Base-by-base conservation (phyloP, 2,113 vertebrate species). In the Burhinus oedicnemus region DNA sequence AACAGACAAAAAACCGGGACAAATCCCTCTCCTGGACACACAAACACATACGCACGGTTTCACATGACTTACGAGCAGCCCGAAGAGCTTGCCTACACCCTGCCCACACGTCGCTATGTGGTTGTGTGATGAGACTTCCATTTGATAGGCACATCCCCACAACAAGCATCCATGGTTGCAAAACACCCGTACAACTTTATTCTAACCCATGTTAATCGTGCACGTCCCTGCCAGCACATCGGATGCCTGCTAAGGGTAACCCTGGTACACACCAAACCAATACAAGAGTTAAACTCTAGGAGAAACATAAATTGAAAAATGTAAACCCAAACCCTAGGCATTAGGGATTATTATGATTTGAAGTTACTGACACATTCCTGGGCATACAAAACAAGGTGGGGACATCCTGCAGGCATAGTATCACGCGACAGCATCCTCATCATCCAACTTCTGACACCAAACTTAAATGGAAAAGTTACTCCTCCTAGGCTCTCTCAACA, bases 51-150 rank as follows among this genome's bases (percentile, higher is more conserved):
- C 51, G 81, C 0, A 15, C 9, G 40, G 76, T 68, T 93, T 85
- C 74, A 97, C 27, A 5, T 68, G 92, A 93, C 95, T 93, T 95
- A 60, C 42, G 87, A 96, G 61, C 22, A 83, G 82, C 83, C 79
- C 52, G 26, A 68, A 90, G 81, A 86, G 86, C 79, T 81, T 84
- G 52, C 36, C 70, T 17, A 6, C 68, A 95, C 68, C 83, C 82
- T 8, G 68, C 93, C 93, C 79, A 87, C 87, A 58, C 32, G 27
- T 79, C 95, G 70, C 69, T 40, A 3, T 8, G 57, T 14, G 18
- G 81, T 49, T 79, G 60, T 18, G 76, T 75, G 82, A 95, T 27
- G 38, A 96, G 83, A 61, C 90, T 93, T 78, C 45, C 75, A 15
- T 91, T 90, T 94, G 64, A 88, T n/a, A 64, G 15, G 17, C 92